A percentile compares a stretch with the other conserved stretches of the same genome.
These are phyloP conservation scores for Sorex araneus DNA, from an alignment of 2,113 vertebrate genomes.

Conservation along the genomic window DNA sequence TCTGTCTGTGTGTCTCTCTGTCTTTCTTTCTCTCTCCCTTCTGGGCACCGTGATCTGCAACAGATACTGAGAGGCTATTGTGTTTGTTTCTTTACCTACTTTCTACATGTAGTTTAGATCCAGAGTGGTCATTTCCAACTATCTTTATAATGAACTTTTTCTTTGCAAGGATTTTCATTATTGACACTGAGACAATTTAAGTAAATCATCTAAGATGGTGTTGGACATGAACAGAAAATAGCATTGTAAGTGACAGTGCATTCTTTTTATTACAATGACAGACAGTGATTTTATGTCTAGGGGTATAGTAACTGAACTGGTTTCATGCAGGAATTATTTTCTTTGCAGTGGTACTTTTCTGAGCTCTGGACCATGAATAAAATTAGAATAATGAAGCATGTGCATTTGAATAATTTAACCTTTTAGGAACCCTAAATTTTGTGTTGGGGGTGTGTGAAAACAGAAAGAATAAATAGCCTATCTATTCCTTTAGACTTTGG, in stretches of 20 bases:
- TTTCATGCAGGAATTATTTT: neutral
- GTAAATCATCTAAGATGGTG: neutral
- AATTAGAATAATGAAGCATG: constrained; percentile 70
- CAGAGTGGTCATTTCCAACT: too few species aligned
- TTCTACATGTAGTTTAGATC: too few species aligned
- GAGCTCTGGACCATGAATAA: constrained; percentile 35
- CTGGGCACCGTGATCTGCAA: too few species aligned
- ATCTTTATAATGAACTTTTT: neutral
- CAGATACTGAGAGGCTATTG: too few species aligned
- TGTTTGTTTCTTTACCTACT: too few species aligned
- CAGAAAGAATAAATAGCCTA: constrained; percentile 43
- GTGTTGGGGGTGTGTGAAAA: constrained; percentile 21
- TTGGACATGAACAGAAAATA: neutral
- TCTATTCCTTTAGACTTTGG: constrained; percentile 47
- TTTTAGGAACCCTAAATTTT: constrained; percentile 35
- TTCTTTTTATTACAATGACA: constrained; percentile 56
- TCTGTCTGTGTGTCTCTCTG: too few species aligned
- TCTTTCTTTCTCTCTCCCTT: too few species aligned
- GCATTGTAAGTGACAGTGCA: neutral
- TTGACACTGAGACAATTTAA: constrained; percentile 32
- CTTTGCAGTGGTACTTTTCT: neutral
- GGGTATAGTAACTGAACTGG: neutral
- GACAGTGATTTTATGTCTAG: neutral
- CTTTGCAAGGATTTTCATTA: neutral
- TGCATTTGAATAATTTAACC: constrained; percentile 64